Conservation (phyloP, 2,113 vertebrate genomes). For the Pygoscelis adeliae region DNA sequence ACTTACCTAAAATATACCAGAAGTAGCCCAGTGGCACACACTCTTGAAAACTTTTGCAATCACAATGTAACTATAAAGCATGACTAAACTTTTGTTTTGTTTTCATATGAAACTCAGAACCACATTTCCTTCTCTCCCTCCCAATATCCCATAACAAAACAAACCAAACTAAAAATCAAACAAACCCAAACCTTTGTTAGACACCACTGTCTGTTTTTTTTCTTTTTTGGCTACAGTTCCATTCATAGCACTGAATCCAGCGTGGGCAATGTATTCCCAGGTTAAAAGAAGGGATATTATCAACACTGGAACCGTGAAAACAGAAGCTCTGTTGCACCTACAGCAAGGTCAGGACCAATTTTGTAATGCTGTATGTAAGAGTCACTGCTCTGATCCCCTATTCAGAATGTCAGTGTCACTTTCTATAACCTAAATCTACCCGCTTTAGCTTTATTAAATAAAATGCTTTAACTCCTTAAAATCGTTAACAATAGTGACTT, state of each 20-base stretch:
- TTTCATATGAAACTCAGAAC: constrained; percentile 73
- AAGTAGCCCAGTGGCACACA: constrained; percentile 60
- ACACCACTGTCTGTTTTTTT: not conserved
- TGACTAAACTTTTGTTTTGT: constrained; percentile 65
- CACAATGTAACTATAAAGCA: constrained; percentile 69
- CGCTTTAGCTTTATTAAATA: constrained; percentile 71
- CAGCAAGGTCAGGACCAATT: constrained; percentile 37
- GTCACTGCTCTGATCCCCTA: constrained; percentile 55
- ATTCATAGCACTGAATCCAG: constrained; percentile 27
- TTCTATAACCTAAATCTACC: constrained; percentile 57
- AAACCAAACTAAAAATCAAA: constrained; percentile 1
- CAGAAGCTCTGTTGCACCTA: constrained; percentile 51
- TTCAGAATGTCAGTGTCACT: constrained; percentile 70
- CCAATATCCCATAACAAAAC: constrained; percentile 5
- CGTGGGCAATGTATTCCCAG: constrained; percentile 36
- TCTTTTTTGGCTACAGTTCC: not conserved
- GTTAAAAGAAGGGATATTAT: constrained; percentile 47
- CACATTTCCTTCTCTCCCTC: constrained; percentile 30
- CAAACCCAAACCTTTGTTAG: not conserved
- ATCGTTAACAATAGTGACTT: constrained; percentile 58
- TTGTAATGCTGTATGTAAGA: constrained; percentile 46
- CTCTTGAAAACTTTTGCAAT: constrained; percentile 65
- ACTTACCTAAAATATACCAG: constrained; percentile 50
- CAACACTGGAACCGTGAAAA: constrained; percentile 49
- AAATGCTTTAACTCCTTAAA: constrained; percentile 63